Evolutionary conservation across 2,888 invertebrate species (phyloP), one percentile per base, ranked within the genome.

Genomic region (Acronicta psi): DNA sequence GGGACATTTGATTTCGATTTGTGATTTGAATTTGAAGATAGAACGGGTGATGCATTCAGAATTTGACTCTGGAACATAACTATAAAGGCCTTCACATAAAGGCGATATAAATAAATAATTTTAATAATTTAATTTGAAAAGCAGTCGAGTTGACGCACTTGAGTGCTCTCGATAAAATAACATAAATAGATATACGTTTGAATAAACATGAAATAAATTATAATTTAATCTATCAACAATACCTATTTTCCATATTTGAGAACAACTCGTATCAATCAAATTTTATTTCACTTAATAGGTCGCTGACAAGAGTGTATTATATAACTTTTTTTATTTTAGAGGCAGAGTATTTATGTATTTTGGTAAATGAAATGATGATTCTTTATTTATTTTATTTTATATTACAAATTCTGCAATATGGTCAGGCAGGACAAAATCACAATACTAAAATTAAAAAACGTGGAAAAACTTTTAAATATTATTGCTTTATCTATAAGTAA

Each of bases 21-120:
- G 11, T 20, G 37, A 69, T 67, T 45, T 18, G 47, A 38, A 46
- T 55, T 68, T 40, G 18, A 17, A 68, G 25, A 54, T 50, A 36
- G 45, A 53, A 49, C 45, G 34, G 45, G 38, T 53, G 3, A 4
- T 16, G 40, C 31, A 41, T 17, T 36, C 43, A 52, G 17, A 31
- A 59, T 47, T 51, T 45, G 20, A 36, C 11, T 31, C 20, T 4
- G 20, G 18, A 7, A 20, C 18, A 20, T 20, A 41, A 41, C 20
- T 7, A 8, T n/a, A 41, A n/a, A 6, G 34, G 6, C 34, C n/a
- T n/a, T 6, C 6, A n/a, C 6, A 1, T n/a, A 29, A 11, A 0
- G 2, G 31, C 0, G 13, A 31, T 13, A 34, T 13, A 31, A 31
- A 31, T 11, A 5, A 31, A 31, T 31, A 25, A 25, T 29, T 5